A percentile compares a stretch with the other conserved stretches of the same genome.
These are phyloP conservation scores for Barnardius zonarius DNA, from an alignment of 2,113 vertebrate genomes.

Conservation along the genomic window DNA sequence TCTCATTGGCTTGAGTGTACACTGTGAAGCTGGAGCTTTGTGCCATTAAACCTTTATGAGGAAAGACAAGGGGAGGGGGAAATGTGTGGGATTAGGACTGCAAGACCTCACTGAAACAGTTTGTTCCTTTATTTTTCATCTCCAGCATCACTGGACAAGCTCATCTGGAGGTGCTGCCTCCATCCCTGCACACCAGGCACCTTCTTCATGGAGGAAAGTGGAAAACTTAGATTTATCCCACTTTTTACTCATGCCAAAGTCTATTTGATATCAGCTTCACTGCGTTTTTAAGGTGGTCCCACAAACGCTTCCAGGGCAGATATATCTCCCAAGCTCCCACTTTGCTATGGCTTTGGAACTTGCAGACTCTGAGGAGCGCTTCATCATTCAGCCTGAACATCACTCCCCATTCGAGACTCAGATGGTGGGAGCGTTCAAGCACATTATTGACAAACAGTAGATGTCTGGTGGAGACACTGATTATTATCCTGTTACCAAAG, in stretches of 20 bases:
- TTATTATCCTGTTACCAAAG: conserved; percentile 33
- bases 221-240: not conserved
- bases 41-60: not conserved
- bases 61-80: not conserved
- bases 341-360: not conserved
- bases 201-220: not conserved
- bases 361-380: not conserved
- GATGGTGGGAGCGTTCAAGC: not conserved
- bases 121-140: not conserved
- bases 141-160: not conserved
- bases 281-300: not conserved
- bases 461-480: not conserved
- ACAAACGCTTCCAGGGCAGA: not conserved
- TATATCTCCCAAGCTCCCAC: not conserved
- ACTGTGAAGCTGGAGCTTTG: not conserved
- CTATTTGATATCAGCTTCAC: not conserved
- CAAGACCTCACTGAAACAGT: not conserved
- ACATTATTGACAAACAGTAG: conserved; percentile 20
- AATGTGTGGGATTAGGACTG: not conserved
- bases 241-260: not conserved
- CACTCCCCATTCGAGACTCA: not conserved
- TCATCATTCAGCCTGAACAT: not conserved
- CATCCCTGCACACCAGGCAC: not conserved
- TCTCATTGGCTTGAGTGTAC: not conserved
- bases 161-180: not conserved